Evolutionary conservation across 2,888 invertebrate genomes (phyloP).

Genomic region (Dusona sp.): DNA sequence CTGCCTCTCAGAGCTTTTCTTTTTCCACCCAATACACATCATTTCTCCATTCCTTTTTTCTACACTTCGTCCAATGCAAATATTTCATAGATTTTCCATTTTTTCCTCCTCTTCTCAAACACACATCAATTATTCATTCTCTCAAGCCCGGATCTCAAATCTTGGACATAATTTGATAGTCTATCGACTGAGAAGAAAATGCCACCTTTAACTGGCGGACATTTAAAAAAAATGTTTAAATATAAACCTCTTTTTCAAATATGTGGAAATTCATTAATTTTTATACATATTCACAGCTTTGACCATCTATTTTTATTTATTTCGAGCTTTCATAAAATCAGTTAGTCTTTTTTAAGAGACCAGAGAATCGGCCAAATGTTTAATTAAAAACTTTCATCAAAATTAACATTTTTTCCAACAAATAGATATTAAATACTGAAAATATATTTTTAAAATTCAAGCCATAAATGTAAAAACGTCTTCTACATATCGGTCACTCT

Average conservation of each 20-base stretch:
- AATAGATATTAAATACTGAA: too few relatives aligned
- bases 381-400: too few relatives aligned
- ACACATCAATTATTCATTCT: neutral
- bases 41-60: neutral
- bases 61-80: neutral
- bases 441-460: too few relatives aligned
- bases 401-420: too few relatives aligned
- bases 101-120: neutral
- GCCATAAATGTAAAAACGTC: too few relatives aligned
- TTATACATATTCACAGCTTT: too few relatives aligned
- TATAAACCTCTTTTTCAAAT: neutral
- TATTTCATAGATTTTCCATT: neutral
- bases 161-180: neutral
- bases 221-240: neutral
- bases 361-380: too few relatives aligned
- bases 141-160: neutral
- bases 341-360: too few relatives aligned
- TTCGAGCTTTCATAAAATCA: too few relatives aligned
- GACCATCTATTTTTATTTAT: too few relatives aligned
- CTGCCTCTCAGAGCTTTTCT: slow-evolving; percentile 8
- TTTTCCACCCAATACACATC: neutral
- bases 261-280: too few relatives aligned
- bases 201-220: neutral
- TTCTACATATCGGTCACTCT: too few relatives aligned
- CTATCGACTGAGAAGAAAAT: neutral